Percentiles rank a stretch among this genome's conserved stretches.
These are phyloP conservation scores for Nanorana parkeri DNA, from an alignment of 2,113 vertebrate genomes.

Conservation along the genomic window DNA sequence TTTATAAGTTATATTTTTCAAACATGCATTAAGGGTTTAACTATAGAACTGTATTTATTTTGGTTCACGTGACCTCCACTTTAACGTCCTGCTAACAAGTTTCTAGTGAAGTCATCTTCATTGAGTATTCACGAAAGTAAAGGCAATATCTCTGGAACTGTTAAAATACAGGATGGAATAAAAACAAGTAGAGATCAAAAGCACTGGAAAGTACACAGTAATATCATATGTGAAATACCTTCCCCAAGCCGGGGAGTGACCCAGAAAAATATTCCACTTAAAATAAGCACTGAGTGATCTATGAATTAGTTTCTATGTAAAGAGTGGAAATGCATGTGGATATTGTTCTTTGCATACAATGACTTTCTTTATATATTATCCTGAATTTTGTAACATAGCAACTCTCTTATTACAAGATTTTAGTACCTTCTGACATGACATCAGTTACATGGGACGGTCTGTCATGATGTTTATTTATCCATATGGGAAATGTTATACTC, in stretches of 20 bases:
- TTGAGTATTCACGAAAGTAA: too few species aligned
- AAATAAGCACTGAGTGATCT: constrained; percentile 44
- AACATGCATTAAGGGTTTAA: too few species aligned
- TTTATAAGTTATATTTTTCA: too few species aligned
- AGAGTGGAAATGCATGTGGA: constrained; percentile 40
- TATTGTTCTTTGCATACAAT: constrained; percentile 33
- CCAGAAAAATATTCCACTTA: constrained; percentile 32
- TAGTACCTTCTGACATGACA: background rate
- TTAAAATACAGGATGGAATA: background rate
- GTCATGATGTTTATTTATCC: constrained; percentile 1
- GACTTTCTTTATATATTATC: constrained; percentile 7
- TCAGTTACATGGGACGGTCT: background rate
- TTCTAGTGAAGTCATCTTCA: too few species aligned
- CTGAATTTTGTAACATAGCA: constrained; percentile 16
- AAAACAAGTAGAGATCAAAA: background rate
- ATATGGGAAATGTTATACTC: constrained; percentile 17
- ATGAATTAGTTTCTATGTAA: constrained; percentile 28
- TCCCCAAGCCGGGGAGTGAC: constrained; percentile 24
- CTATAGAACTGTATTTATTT: too few species aligned
- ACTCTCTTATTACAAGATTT: constrained; percentile 8
- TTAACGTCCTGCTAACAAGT: too few species aligned
- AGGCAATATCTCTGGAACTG: background rate
- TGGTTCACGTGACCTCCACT: too few species aligned
- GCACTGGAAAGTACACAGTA: background rate
- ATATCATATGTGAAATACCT: constrained; percentile 17